Percentiles rank a stretch among this genome's conserved stretches.
Conservation (phyloP, 2,888 invertebrate genomes). For the Ichneumoninae sp. region DNA sequence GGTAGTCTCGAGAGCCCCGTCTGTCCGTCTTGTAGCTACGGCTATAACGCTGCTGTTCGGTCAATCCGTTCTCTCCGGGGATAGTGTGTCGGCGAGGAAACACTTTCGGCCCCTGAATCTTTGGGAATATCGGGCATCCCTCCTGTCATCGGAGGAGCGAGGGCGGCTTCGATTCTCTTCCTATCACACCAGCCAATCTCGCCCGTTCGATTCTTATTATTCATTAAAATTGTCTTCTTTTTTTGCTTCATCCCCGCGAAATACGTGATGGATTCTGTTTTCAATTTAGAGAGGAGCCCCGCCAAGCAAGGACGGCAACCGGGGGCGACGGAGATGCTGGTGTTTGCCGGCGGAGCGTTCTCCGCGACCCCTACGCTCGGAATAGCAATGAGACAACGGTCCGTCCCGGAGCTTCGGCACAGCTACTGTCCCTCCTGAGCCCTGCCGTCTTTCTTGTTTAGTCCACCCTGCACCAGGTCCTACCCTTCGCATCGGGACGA, state of each 20-base stretch:
- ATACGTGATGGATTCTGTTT: constrained; percentile 84
- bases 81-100: background rate
- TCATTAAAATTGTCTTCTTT: constrained; percentile 83
- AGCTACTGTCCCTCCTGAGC: constrained; percentile 49
- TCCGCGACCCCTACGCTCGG: constrained; percentile 72
- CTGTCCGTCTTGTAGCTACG: constrained; percentile 60
- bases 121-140: constrained; percentile 4
- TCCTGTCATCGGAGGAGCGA: background rate
- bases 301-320: constrained; percentile 78
- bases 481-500: constrained; percentile 54
- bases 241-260: constrained; percentile 71
- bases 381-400: constrained; percentile 81
- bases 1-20: constrained; percentile 44
- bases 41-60: constrained; percentile 62
- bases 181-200: constrained; percentile 74
- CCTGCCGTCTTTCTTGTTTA: constrained; percentile 34
- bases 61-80: constrained; percentile 23
- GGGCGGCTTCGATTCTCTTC: constrained; percentile 17
- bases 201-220: constrained; percentile 77
- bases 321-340: constrained; percentile 68
- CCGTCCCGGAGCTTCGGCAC: constrained; percentile 56
- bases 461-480: constrained; percentile 52
- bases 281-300: constrained; percentile 83
- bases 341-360: constrained; percentile 43
- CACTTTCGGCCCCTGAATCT: constrained; percentile 19